These are phyloP conservation scores for Rhodophaea formosa DNA, from an alignment of 2,888 invertebrate species.

Conservation along the genomic window DNA sequence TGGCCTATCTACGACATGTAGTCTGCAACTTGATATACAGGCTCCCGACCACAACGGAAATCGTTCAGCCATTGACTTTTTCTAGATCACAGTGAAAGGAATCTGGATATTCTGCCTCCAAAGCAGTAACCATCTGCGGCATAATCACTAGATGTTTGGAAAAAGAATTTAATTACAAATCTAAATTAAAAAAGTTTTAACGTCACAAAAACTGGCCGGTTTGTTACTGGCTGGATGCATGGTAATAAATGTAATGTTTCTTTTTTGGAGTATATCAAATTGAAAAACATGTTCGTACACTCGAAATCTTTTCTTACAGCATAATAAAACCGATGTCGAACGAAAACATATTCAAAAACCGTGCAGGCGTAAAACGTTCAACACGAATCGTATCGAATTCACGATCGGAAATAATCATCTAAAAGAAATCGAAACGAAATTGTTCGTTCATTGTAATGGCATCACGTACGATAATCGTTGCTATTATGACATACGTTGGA, in stretches of 20 bases:
- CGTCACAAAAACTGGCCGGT: conserved; percentile 22
- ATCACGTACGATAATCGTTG: conserved; percentile 78
- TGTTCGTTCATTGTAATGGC: conserved; percentile 71
- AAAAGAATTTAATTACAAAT: conserved; percentile 23
- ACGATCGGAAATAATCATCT: conserved; percentile 56
- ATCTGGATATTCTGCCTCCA: conserved; percentile 38
- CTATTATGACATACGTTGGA: conserved; percentile 77
- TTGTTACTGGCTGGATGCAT: conserved; percentile 5
- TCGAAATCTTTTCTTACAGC: conserved; percentile 20
- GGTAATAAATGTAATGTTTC: background rate
- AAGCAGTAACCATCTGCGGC: conserved; percentile 18
- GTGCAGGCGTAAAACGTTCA: conserved; percentile 55
- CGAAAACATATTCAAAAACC: conserved; percentile 24
- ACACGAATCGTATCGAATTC: conserved; percentile 62
- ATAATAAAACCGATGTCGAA: conserved; percentile 22
- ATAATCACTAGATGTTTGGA: background rate
- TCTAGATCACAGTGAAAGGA: conserved; percentile 44
- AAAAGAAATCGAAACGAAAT: conserved; percentile 72
- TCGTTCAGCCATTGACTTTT: conserved; percentile 55
- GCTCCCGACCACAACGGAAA: conserved; percentile 58
- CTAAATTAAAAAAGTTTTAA: conserved; percentile 18
- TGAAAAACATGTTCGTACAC: conserved; percentile 7
- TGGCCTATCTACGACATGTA: too few species aligned
- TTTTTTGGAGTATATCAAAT: conserved; percentile 1
- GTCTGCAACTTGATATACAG: conserved; percentile 21